phyloP scores from a whole-genome alignment of 2,888 invertebrate species.

The Sarcophaga subvicina region DNA sequence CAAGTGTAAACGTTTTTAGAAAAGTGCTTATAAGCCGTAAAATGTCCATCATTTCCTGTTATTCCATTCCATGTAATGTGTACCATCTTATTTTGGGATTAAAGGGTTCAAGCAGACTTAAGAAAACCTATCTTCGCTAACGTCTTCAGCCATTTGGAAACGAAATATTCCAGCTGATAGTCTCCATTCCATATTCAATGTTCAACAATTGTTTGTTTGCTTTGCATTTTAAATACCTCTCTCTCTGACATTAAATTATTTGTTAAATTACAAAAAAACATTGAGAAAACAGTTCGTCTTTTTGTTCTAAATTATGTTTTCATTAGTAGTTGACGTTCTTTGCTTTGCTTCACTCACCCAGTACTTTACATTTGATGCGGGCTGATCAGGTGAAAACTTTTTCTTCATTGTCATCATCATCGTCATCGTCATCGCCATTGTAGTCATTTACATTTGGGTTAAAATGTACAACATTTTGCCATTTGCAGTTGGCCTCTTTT shows the following conservation, averaged over 20 bases:
- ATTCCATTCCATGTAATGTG: neutral
- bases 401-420: slow-evolving; percentile 9
- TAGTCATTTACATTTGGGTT: slow-evolving; percentile 8
- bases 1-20: slow-evolving; percentile 40
- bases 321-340: too few species aligned
- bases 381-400: slow-evolving; percentile 79
- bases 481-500: slow-evolving; percentile 44
- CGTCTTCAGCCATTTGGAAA: too few species aligned
- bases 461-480: slow-evolving; percentile 39
- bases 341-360: too few species aligned
- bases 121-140: too few species aligned
- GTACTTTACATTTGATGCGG: slow-evolving; percentile 73
- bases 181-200: too few species aligned
- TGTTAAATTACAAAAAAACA: neutral
- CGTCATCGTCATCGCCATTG: slow-evolving; percentile 21
- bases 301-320: neutral
- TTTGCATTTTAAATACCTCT: neutral
- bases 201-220: too few species aligned
- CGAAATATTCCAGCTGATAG: neutral
- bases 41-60: slow-evolving; percentile 59
- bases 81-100: slow-evolving; percentile 53
- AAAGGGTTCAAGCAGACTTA: neutral
- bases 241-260: neutral
- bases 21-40: slow-evolving; percentile 3
- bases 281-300: neutral